Evolutionary conservation across 2,113 vertebrate species (phyloP).

Genomic region (Mus pahari): DNA sequence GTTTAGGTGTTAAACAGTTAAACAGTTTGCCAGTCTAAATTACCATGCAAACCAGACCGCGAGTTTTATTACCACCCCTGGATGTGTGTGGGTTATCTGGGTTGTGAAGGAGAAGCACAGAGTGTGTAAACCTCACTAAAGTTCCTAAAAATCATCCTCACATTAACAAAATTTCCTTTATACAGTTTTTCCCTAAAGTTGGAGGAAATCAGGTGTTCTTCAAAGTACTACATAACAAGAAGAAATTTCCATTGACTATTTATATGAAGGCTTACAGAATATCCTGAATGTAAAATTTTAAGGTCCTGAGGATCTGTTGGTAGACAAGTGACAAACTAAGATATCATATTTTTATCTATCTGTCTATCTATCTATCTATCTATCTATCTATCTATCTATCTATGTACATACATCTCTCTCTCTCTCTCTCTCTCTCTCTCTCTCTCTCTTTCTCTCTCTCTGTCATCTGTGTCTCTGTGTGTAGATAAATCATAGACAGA

Average conservation of each 20-base stretch:
- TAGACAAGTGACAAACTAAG: background rate
- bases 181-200: background rate
- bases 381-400: background rate
- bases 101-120: background rate
- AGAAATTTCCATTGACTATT: background rate
- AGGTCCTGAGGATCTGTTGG: background rate
- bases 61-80: background rate
- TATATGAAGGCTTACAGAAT: background rate
- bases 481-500: background rate
- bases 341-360: background rate
- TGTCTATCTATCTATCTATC: background rate
- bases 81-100: too few relatives aligned
- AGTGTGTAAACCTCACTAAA: background rate
- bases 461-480: too few relatives aligned
- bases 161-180: background rate
- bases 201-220: slow-evolving; percentile 19
- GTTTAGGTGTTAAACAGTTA: background rate
- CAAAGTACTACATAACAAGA: background rate
- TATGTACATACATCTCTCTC: background rate
- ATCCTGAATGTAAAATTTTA: background rate
- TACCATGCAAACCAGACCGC: background rate
- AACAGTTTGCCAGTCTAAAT: background rate
- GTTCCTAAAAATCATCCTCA: background rate
- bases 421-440: too few relatives aligned
- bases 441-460: too few relatives aligned